Evolutionary conservation across 2,113 vertebrate species (phyloP).

Genomic region (Poeciliopsis prolifica): DNA sequence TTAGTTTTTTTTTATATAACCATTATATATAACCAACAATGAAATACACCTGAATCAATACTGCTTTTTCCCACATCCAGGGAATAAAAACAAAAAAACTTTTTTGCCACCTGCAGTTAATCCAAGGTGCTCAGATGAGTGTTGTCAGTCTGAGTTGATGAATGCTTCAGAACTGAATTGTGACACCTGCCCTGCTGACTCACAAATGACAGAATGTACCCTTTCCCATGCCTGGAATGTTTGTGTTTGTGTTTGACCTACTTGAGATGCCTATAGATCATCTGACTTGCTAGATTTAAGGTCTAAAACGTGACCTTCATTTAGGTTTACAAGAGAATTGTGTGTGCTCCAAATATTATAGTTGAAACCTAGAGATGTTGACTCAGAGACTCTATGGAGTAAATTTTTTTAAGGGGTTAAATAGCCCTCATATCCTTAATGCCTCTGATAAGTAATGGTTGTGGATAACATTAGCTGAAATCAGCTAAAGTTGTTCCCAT

Average conservation of each 20-base stretch:
- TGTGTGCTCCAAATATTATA: background rate
- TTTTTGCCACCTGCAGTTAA: slow-evolving; percentile 28
- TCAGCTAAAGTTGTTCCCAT: background rate
- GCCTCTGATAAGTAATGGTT: background rate
- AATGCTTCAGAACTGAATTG: slow-evolving; percentile 3
- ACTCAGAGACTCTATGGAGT: background rate
- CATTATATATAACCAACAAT: background rate
- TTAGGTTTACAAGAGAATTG: slow-evolving; percentile 9
- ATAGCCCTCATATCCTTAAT: no score
- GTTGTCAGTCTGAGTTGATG: background rate
- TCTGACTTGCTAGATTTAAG: slow-evolving; percentile 3
- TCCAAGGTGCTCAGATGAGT: background rate
- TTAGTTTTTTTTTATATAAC: no score
- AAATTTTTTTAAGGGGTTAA: background rate
- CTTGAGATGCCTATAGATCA: slow-evolving; percentile 21
- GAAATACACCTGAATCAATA: slow-evolving; percentile 57
- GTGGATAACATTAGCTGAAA: background rate
- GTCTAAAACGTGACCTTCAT: slow-evolving; percentile 12
- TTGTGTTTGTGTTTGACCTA: background rate
- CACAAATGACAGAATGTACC: slow-evolving; percentile 35
- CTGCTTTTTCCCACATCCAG: slow-evolving; percentile 2
- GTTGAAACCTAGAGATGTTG: background rate
- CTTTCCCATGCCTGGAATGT: background rate
- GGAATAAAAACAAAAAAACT: slow-evolving; percentile 37
- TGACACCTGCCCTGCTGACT: slow-evolving; percentile 44